Evolutionary conservation across 2,888 invertebrate genomes (phyloP).

Genomic region (Lomographa bimaculata): DNA sequence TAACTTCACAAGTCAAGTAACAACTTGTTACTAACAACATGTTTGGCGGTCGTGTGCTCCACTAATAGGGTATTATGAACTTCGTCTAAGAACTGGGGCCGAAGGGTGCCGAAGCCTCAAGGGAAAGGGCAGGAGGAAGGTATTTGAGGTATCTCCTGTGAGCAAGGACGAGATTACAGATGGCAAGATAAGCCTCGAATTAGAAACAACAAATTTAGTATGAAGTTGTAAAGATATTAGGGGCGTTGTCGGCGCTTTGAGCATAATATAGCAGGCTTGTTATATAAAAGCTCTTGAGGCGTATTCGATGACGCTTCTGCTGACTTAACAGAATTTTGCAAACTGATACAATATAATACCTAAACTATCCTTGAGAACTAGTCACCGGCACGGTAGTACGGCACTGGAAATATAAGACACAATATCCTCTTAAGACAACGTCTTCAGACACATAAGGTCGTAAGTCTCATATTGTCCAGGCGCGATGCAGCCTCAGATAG

Average conservation of each 20-base stretch:
- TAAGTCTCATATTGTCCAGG: too few species aligned
- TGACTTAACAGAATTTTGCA: too few species aligned
- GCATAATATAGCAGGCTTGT: constrained; percentile 73
- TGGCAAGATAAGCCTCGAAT: constrained; percentile 81
- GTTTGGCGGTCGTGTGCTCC: constrained; percentile 60
- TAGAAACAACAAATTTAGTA: constrained; percentile 81
- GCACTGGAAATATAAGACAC: too few species aligned
- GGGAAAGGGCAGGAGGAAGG: constrained; percentile 43
- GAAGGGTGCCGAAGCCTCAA: constrained; percentile 48
- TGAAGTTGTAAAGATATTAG: constrained; percentile 77
- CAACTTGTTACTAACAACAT: too few species aligned
- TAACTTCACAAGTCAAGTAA: constrained; percentile 47
- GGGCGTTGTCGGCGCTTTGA: constrained; percentile 66
- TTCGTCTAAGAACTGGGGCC: constrained; percentile 66
- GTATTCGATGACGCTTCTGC: too few species aligned
- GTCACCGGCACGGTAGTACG: too few species aligned
- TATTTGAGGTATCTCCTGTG: constrained; percentile 68
- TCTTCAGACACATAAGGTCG: too few species aligned
- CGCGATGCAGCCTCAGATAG: too few species aligned
- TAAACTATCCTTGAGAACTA: too few species aligned
- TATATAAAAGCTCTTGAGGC: constrained; percentile 32
- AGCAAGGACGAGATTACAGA: constrained; percentile 76
- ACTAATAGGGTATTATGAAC: constrained; percentile 82
- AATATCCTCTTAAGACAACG: too few species aligned
- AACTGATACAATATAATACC: too few species aligned